Percentiles rank a stretch among this genome's conserved stretches.
These are phyloP conservation scores for Geophilus truncorum DNA, from an alignment of 2,888 invertebrate genomes.

Conservation along the genomic window DNA sequence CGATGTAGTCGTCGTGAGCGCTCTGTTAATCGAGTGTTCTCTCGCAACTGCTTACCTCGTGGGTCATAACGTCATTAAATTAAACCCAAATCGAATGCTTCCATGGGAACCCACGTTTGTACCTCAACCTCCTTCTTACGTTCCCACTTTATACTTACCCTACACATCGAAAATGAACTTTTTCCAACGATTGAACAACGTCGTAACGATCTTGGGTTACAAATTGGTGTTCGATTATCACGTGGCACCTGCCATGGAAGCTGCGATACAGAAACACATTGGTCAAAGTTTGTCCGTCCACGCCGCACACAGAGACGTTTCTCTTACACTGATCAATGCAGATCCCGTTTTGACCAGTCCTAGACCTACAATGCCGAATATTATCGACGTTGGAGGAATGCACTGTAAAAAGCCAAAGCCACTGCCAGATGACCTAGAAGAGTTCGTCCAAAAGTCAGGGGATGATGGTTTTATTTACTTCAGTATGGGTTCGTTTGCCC, in stretches of 20 bases:
- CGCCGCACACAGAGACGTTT: too few species aligned
- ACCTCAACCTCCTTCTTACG: background rate
- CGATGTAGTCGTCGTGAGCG: background rate
- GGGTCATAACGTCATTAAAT: background rate
- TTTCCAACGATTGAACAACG: background rate
- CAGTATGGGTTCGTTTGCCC: background rate
- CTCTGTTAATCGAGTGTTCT: background rate
- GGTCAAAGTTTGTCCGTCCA: background rate
- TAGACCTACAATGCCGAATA: background rate
- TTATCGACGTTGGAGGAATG: background rate
- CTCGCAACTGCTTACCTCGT: background rate
- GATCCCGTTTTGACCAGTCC: background rate
- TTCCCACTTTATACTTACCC: background rate
- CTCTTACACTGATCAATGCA: too few species aligned
- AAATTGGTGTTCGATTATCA: background rate
- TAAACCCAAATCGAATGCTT: too few species aligned
- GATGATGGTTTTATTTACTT: background rate
- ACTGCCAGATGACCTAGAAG: background rate
- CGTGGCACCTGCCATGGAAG: background rate
- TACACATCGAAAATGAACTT: conserved; percentile 3
- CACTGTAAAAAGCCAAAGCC: background rate
- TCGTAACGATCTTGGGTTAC: too few species aligned
- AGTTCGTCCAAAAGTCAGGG: background rate
- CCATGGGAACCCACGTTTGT: background rate
- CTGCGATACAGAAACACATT: too few species aligned